A percentile compares a stretch with the other conserved stretches of the same genome.
phyloP scores from a whole-genome alignment of 2,113 vertebrate genomes.

The Mola mola region DNA sequence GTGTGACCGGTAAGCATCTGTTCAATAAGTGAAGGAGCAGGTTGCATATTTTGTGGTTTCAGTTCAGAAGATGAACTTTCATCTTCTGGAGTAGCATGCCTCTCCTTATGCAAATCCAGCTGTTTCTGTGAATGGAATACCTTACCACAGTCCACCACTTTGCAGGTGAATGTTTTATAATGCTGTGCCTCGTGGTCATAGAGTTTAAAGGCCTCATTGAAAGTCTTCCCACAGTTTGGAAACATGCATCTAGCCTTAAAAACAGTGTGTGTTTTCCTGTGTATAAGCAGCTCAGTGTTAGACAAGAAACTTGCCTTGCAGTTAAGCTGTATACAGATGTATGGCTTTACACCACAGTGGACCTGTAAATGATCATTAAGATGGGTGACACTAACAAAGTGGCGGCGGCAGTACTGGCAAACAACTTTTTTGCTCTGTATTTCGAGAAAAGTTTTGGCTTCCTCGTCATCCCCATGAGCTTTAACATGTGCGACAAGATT shows the following conservation, averaged over 20 bases:
- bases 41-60: slow-evolving; percentile 7
- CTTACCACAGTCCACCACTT: slow-evolving; percentile 86
- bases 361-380: slow-evolving; percentile 96
- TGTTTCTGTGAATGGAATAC: slow-evolving; percentile 91
- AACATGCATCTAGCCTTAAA: slow-evolving; percentile 98
- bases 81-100: slow-evolving; percentile 75
- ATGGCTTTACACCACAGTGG: slow-evolving; percentile 94
- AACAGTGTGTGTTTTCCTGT: slow-evolving; percentile 88
- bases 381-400: slow-evolving; percentile 93
- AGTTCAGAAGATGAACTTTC: slow-evolving; percentile 50
- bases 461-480: slow-evolving; percentile 90
- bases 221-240: slow-evolving; percentile 93
- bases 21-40: slow-evolving; percentile 33
- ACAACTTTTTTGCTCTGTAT: slow-evolving; percentile 96
- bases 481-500: slow-evolving; percentile 94
- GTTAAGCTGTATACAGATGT: slow-evolving; percentile 96
- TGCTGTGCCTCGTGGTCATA: slow-evolving; percentile 98
- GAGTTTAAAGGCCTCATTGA: slow-evolving; percentile 92
- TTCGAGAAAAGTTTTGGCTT: slow-evolving; percentile 94
- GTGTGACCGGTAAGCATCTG: slow-evolving; percentile 40
- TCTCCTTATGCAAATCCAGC: slow-evolving; percentile 87
- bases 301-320: slow-evolving; percentile 96
- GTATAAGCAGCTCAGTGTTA: slow-evolving; percentile 89
- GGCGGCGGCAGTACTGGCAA: slow-evolving; percentile 96
- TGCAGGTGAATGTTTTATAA: slow-evolving; percentile 97